Evolutionary conservation across 2,797 vertebrate species (phyloP), one percentile per base, ranked within the genome.

Genomic region (Prionace glauca): DNA sequence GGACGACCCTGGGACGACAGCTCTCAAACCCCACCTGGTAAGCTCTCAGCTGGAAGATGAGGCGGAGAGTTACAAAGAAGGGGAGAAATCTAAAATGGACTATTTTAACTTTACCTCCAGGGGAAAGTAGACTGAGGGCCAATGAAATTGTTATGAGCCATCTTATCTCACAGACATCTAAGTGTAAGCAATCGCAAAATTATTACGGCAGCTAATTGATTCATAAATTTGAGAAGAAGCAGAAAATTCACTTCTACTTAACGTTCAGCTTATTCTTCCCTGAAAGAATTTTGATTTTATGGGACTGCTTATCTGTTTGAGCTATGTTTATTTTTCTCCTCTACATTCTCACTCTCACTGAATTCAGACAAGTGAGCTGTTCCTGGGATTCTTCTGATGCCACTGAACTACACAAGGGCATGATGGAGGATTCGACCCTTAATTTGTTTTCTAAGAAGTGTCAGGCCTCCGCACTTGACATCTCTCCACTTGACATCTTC

Each of bases 141-240:
- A 92, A 92, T 41, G 18, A 92, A 92, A 92, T 41, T 41, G 8
- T 92, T 92, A 67, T 36, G 41, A 92, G 62, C 36, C 90, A 36
- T 67, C 60, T 92, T 67, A 92, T 92, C 90, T 92, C 90, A 41
- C n/a, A 92, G 65, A 92, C 10, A 65, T 92, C 90, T 24, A 67
- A 91, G 88, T 91, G 32, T 65, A 67, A 91, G 88, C 60, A 91
- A 69, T 92, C 62, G 41, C 60, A 67, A 91, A n/a, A 67, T 67
- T 91, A 67, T 67, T 91, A 91, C n/a, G 67, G 62, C 65, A 92
- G 90, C 90, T 92, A 92, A 92, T 92, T 92, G 90, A 92, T 92
- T 92, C 90, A 69, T 69, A 92, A 67, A 92, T 92, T 92, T 69
- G 90, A 92, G n/a, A 67, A 69, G 9, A 92, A 92, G 22, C 90